Percentiles rank a stretch among this genome's conserved stretches.
Conservation (phyloP, 1,140 invertebrate genomes). For the Hyles vespertilio region DNA sequence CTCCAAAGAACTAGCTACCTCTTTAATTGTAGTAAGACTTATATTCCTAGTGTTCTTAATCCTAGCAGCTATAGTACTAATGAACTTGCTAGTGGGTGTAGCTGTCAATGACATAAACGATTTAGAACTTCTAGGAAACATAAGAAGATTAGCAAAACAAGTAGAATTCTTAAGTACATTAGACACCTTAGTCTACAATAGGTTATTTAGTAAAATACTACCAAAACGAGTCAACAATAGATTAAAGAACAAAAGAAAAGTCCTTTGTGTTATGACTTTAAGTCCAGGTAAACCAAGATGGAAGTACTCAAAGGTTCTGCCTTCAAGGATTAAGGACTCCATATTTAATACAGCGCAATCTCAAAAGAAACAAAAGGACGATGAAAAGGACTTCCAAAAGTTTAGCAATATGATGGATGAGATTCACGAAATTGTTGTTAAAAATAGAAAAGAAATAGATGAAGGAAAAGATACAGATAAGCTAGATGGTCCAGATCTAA, state of each 20-base stretch:
- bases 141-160: slow-evolving; percentile 66
- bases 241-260: slow-evolving; percentile 52
- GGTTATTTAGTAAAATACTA: slow-evolving; percentile 48
- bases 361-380: slow-evolving; percentile 53
- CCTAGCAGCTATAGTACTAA: slow-evolving; percentile 78
- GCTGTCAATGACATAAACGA: slow-evolving; percentile 80
- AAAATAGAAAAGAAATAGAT: slow-evolving; percentile 13
- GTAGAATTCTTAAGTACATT: slow-evolving; percentile 67
- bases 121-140: slow-evolving; percentile 75
- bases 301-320: slow-evolving; percentile 46
- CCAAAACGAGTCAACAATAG: slow-evolving; percentile 42
- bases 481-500: slow-evolving; percentile 16
- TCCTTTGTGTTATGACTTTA: slow-evolving; percentile 36
- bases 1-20: slow-evolving; percentile 45
- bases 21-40: slow-evolving; percentile 65
- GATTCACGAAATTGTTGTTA: slow-evolving; percentile 50
- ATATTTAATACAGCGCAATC: slow-evolving; percentile 56
- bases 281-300: slow-evolving; percentile 56
- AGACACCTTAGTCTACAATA: slow-evolving; percentile 62
- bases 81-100: slow-evolving; percentile 80
- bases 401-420: slow-evolving; percentile 49
- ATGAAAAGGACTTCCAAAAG: slow-evolving; percentile 39
- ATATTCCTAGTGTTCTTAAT: slow-evolving; percentile 79
- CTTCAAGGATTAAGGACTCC: slow-evolving; percentile 46
- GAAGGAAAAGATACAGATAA: slow-evolving; percentile 22